These are phyloP conservation scores for Leptinotarsa haldemani DNA, from an alignment of 2,888 invertebrate genomes.

Conservation along the genomic window DNA sequence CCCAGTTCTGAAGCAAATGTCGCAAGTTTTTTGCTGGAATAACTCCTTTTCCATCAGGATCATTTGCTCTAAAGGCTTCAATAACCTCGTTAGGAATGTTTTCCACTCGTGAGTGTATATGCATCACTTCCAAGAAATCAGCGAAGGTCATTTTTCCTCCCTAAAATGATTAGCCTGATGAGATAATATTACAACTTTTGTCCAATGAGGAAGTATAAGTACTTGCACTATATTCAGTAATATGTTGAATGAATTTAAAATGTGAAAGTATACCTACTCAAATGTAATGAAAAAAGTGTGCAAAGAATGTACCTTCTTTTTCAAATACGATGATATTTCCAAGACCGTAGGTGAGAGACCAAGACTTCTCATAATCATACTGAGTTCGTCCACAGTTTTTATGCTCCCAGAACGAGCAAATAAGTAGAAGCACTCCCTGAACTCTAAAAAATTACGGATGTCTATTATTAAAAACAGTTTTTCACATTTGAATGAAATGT, in stretches of 20 bases:
- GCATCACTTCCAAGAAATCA: slow-evolving; percentile 95
- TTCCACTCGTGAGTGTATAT: slow-evolving; percentile 87
- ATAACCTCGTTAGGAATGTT: slow-evolving; percentile 86
- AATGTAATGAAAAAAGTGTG: not conserved
- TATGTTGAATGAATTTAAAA: too few species aligned
- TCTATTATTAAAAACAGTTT: not conserved
- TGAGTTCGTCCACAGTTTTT: slow-evolving; percentile 87
- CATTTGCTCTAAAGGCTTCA: slow-evolving; percentile 91
- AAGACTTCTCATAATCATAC: slow-evolving; percentile 93
- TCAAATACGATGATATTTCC: slow-evolving; percentile 86
- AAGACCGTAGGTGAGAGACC: slow-evolving; percentile 94
- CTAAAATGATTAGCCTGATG: slow-evolving; percentile 57
- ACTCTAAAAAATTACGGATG: slow-evolving; percentile 74
- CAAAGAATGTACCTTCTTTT: slow-evolving; percentile 67
- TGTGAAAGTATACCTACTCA: too few species aligned
- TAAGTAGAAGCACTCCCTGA: slow-evolving; percentile 95
- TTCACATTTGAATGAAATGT: not conserved
- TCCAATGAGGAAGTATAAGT: too few species aligned
- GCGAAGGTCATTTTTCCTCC: slow-evolving; percentile 95
- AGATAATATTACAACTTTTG: too few species aligned
- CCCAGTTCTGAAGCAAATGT: slow-evolving; percentile 90
- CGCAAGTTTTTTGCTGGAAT: slow-evolving; percentile 86
- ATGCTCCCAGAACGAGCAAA: slow-evolving; percentile 93
- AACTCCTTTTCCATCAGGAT: slow-evolving; percentile 77
- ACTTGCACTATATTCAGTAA: too few species aligned